A percentile compares a stretch with the other conserved stretches of the same genome.
phyloP scores from a whole-genome alignment of 30 jellyfish, hydroid and myxozoan species.

The Cassiopea xamachana region DNA sequence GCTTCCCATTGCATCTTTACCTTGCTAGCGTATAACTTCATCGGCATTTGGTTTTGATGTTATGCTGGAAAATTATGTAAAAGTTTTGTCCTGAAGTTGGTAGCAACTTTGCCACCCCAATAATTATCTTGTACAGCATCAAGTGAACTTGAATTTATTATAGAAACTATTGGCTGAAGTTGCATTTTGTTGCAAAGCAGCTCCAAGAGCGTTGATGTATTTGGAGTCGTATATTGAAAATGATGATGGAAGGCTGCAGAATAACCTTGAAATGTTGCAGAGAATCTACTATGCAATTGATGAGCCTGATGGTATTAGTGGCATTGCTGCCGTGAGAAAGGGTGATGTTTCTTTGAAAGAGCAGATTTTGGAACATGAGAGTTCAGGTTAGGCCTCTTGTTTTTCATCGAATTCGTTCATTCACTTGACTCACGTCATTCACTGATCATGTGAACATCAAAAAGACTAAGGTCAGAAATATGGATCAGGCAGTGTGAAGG shows the following conservation, averaged over 20 bases:
- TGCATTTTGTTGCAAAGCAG: slow-evolving; percentile 69
- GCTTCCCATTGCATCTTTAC: too few species aligned
- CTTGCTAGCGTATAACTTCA: too few species aligned
- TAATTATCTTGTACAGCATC: too few species aligned
- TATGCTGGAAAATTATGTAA: too few species aligned
- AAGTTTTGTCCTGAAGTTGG: too few species aligned
- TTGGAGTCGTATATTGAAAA: slow-evolving; percentile 73
- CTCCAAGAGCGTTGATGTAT: slow-evolving; percentile 88
- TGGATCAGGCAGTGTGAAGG: too few species aligned
- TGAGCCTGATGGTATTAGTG: slow-evolving; percentile 93
- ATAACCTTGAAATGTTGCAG: slow-evolving; percentile 76
- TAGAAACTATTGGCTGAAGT: slow-evolving; percentile 53
- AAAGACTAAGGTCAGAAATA: not conserved
- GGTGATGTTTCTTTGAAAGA: slow-evolving; percentile 67
- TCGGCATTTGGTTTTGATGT: too few species aligned
- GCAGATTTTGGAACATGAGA: slow-evolving; percentile 85
- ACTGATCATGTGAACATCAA: not conserved
- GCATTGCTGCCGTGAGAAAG: slow-evolving; percentile 88
- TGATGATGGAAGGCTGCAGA: slow-evolving; percentile 49
- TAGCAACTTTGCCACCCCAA: too few species aligned
- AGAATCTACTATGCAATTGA: slow-evolving; percentile 70
- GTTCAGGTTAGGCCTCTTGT: slow-evolving; percentile 65
- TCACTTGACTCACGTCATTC: not conserved
- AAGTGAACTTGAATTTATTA: not conserved
- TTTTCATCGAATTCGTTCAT: not conserved